Percentiles rank a stretch among this genome's conserved stretches.
Conservation (phyloP, 2,113 vertebrate species). For the Tragulus kanchil region DNA sequence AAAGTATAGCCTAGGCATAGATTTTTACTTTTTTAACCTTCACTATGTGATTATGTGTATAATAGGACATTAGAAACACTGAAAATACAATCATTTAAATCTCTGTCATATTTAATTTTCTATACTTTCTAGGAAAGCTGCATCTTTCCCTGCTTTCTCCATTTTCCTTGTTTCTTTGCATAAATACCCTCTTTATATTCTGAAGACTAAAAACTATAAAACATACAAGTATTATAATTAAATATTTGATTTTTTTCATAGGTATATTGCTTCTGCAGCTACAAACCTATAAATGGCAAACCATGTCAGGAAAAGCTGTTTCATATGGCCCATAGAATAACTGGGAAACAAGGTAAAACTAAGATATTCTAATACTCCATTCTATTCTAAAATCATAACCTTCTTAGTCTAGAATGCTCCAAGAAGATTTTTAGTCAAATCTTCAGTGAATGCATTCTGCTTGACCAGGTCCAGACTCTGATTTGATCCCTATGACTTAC, state of each 20-base stretch:
- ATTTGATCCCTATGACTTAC: background rate
- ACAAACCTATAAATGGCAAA: background rate
- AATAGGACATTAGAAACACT: background rate
- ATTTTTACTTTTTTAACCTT: background rate
- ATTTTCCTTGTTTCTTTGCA: background rate
- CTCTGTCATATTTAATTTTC: background rate
- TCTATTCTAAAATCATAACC: background rate
- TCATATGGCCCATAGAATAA: background rate
- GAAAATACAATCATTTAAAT: background rate
- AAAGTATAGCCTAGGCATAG: background rate
- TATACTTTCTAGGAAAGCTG: background rate
- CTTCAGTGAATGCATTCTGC: background rate
- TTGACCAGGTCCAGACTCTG: background rate
- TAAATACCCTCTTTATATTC: background rate
- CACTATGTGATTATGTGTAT: background rate
- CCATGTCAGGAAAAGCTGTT: background rate
- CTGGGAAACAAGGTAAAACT: background rate
- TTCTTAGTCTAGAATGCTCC: background rate
- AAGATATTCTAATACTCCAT: background rate
- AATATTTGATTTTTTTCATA: background rate
- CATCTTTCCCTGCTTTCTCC: background rate
- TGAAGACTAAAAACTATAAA: background rate
- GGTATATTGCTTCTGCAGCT: background rate
- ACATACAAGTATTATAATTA: background rate
- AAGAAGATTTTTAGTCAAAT: background rate